These are phyloP conservation scores for Etheostoma perlongum DNA, from an alignment of 2,797 vertebrate species.

Conservation along the genomic window DNA sequence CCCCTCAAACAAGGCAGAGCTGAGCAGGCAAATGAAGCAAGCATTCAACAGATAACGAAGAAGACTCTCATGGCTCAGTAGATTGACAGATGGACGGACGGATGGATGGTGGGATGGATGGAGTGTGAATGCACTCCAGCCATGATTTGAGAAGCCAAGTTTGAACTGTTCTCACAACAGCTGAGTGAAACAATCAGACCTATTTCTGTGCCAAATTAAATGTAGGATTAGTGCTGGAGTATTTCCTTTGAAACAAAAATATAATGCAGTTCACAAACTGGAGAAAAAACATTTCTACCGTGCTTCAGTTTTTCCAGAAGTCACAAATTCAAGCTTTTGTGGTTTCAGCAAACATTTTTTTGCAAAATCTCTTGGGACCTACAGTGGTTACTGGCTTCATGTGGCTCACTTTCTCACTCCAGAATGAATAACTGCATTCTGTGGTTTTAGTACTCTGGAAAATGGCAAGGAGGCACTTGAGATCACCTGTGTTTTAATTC, in stretches of 20 bases:
- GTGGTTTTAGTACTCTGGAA: conserved; percentile 16
- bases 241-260: conserved; percentile 25
- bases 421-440: conserved; percentile 22
- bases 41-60: conserved; percentile 85
- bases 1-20: conserved; percentile 92
- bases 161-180: not conserved
- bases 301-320: conserved; percentile 20
- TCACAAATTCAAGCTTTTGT: conserved; percentile 32
- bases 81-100: conserved; percentile 56
- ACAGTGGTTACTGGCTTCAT: conserved; percentile 37
- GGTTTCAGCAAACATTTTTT: conserved; percentile 41
- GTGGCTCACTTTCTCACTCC: conserved; percentile 28
- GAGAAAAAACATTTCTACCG: conserved; percentile 24
- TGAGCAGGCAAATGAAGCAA: conserved; percentile 86
- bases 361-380: conserved; percentile 17
- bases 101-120: conserved; percentile 72
- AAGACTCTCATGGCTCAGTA: conserved; percentile 77
- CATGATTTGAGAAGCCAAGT: not conserved
- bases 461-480: conserved; percentile 11
- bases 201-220: conserved; percentile 6
- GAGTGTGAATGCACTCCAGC: conserved; percentile 34
- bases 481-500: conserved; percentile 24
- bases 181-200: not conserved
- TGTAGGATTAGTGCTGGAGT: not conserved
- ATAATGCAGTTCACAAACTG: conserved; percentile 3